Evolutionary conservation across 1,140 invertebrate genomes (phyloP), one percentile per base, ranked within the genome.

Genomic region (Drosophila sp.): DNA sequence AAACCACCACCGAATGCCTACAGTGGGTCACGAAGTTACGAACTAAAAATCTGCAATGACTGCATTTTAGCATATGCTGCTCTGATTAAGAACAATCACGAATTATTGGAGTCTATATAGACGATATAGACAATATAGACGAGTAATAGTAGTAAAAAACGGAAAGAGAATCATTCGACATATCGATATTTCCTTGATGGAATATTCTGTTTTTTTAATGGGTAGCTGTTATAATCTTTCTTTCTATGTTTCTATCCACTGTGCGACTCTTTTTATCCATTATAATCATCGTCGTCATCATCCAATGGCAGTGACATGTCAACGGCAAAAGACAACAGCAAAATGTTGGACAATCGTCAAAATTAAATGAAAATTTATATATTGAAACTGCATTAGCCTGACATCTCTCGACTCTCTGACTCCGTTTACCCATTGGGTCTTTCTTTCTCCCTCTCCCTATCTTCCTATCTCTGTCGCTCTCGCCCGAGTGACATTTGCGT

Each of bases 311-410:
- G 63, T 72, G 79, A 87, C 83, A 87, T 83, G 75, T 82, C 83
- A 85, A 58, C 63, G 38, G 65, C 73, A 84, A 80, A 44, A 62
- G 60, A 62, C 72, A 72, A 61, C 58, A 68, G 60, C 58, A 71
- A 74, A 81, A 81, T 66, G 70, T 81, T 72, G 79, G 73, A 70
- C 71, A 72, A 50, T 76, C 79, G 69, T 65, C 55, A 66, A 74
- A 73, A 80, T 56, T 60, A 72, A 79, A 82, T 69, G 79, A 82
- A 79, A 76, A 72, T 85, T 80, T 70, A 78, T 89, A 84, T 89
- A 89, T 89, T 89, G 80, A 89, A 89, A 90, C 58, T 79, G 85
- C 72, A 89, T 89, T 89, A 90, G 77, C 68, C 55, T 38, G 47
- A 66, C 30, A 29, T 27, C n/a, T 50, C 44, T 25, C 44, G 23